Evolutionary conservation across 2,797 vertebrate species (phyloP), one percentile per base, ranked within the genome.

Genomic region (Danio albolineatus): DNA sequence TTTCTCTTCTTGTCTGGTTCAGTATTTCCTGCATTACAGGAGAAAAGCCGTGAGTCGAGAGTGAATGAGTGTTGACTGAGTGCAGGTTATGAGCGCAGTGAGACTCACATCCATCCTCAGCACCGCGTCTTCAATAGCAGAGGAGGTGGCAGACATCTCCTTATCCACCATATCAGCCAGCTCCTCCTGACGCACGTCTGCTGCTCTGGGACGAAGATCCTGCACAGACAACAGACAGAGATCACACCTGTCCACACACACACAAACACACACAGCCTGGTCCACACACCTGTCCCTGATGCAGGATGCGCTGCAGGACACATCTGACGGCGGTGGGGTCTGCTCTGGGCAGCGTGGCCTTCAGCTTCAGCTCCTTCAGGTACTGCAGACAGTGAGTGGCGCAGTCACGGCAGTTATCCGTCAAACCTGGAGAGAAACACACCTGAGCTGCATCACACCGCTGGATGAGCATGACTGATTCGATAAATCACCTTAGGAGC

Each of bases 111-210:
- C 96, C 66, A 99, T 99, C 43, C 96, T 93, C 84, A 96, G 88
- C 0, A 96, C 94, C 0, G 97, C 97, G 0, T 94, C 90, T 84
- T 98, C 97, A 0, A 99, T 96, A 53, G 96, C 97, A 0, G 91
- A 90, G 0, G 97, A 96, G 0, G 98, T 98, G 0, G 97, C 95
- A 0, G 94, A 81, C 97, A 99, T 97, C 92, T 99, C 98, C 85
- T 96, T 95, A 87, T 99, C 96, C 87, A 99, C 98, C 88, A 99
- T 84, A 83, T 93, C 94, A 8, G 96, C 97, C 86, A 99, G 91
- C 86, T 98, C 96, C 62, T 96, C 96, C 82, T 96, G 95, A 59
- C 91, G 90, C 69, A 99, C 78, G 0, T 99, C 97, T 77, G 94
- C 90, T 0, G 95, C 95, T 82, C 87, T 95, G 2, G 95, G 95